Conservation (phyloP, 2,113 vertebrate species). For the Sorex fumeus region DNA sequence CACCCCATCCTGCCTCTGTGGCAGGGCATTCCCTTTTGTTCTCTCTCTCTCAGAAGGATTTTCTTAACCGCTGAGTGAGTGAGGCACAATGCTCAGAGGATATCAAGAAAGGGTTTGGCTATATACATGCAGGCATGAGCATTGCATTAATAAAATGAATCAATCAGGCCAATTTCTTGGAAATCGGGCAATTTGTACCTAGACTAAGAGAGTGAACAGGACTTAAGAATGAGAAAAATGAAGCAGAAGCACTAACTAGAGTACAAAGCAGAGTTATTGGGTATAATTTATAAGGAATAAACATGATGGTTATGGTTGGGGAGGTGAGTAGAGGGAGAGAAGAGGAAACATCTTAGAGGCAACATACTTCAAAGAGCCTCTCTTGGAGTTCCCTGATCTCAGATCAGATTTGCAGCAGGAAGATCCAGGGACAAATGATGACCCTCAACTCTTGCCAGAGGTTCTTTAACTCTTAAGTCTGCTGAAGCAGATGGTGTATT, state of each 20-base stretch:
- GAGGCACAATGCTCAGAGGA: conserved; percentile 5
- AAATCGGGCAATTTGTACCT: conserved; percentile 13
- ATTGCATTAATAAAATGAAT: conserved; percentile 17
- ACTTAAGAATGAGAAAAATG: not conserved
- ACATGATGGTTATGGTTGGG: not conserved
- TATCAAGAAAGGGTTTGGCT: conserved; percentile 14
- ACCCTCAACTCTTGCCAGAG: conserved; percentile 5
- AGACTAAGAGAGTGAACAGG: not conserved
- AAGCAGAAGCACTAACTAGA: not conserved
- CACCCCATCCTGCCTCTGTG: too few species aligned
- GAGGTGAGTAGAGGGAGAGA: not conserved
- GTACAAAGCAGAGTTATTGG: not conserved
- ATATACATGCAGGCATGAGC: not conserved
- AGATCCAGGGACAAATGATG: not conserved
- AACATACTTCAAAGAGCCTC: not conserved
- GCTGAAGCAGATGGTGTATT: conserved; percentile 38
- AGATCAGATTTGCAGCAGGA: conserved; percentile 41
- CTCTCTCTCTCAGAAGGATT: not conserved
- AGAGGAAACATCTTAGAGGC: conserved; percentile 18
- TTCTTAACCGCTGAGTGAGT: conserved; percentile 14
- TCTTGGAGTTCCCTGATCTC: conserved; percentile 1
- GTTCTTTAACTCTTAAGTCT: conserved; percentile 40
- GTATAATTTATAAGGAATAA: conserved; percentile 19
- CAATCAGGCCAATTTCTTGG: not conserved
- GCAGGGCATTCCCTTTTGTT: too few species aligned